Percentiles rank a stretch among this genome's conserved stretches.
Conservation (phyloP, 1,140 invertebrate genomes). For the Neuroterus valhalla region DNA sequence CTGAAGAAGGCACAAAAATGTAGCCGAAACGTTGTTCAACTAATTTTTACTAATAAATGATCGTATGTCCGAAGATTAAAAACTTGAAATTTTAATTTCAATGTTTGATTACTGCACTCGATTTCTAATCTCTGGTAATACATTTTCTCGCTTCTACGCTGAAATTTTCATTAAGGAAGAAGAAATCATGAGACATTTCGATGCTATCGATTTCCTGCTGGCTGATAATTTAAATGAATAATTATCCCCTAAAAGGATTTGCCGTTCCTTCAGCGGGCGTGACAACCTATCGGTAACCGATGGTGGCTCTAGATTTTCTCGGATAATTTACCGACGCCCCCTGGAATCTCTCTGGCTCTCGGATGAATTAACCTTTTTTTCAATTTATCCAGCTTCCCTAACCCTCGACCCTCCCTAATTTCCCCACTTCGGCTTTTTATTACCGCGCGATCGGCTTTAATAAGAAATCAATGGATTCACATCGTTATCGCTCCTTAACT, state of each 20-base stretch:
- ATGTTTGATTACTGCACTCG: too few relatives aligned
- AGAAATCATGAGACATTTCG: not conserved
- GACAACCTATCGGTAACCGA: slow-evolving; percentile 40
- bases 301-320: slow-evolving; percentile 47
- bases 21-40: too few relatives aligned
- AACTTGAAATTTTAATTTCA: too few relatives aligned
- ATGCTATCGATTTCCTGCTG: slow-evolving; percentile 11
- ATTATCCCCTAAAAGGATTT: slow-evolving; percentile 24
- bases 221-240: slow-evolving; percentile 22
- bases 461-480: slow-evolving; percentile 61
- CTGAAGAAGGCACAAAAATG: too few relatives aligned
- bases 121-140: too few relatives aligned
- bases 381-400: slow-evolving; percentile 50
- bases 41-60: too few relatives aligned
- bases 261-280: slow-evolving; percentile 16
- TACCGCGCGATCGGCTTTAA: slow-evolving; percentile 51
- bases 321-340: slow-evolving; percentile 52
- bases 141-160: too few relatives aligned
- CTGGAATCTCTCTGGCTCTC: slow-evolving; percentile 32
- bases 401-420: slow-evolving; percentile 31
- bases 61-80: too few relatives aligned
- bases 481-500: slow-evolving; percentile 40
- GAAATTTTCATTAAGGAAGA: not conserved
- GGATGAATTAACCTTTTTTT: slow-evolving; percentile 60
- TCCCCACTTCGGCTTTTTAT: not conserved